Conservation (phyloP, 2,888 invertebrate genomes). For the Andrena marginata region DNA sequence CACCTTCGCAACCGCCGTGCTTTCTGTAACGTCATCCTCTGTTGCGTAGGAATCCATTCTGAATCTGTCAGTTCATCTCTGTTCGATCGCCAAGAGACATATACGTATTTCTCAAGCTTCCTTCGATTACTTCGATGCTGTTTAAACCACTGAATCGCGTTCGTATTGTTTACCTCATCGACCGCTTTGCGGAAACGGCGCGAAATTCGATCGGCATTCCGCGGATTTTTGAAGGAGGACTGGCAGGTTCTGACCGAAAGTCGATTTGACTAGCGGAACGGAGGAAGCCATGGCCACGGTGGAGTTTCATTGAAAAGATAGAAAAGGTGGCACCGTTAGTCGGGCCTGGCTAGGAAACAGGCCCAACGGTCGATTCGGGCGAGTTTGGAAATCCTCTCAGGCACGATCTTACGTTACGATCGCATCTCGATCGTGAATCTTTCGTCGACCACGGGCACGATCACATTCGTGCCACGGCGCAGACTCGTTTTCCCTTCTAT, state of each 20-base stretch:
- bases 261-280: constrained; percentile 12
- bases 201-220: background rate
- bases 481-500: constrained; percentile 81
- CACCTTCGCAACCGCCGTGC: constrained; percentile 26
- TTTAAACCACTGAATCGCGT: background rate
- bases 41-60: background rate
- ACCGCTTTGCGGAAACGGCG: background rate
- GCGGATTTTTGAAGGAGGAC: background rate
- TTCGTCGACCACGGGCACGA: constrained; percentile 71
- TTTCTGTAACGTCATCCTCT: constrained; percentile 32
- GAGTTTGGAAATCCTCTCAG: constrained; percentile 66
- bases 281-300: constrained; percentile 18
- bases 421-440: constrained; percentile 74
- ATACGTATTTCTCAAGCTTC: background rate
- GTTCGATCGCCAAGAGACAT: background rate
- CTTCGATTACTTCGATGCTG: background rate
- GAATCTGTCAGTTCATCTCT: background rate
- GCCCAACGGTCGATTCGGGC: constrained; percentile 58
- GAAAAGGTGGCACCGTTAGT: constrained; percentile 39
- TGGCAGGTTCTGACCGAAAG: constrained; percentile 7
- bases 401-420: constrained; percentile 68
- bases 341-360: constrained; percentile 25
- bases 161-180: background rate
- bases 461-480: constrained; percentile 79
- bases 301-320: constrained; percentile 22